A percentile compares a stretch with the other conserved stretches of the same genome.
These are phyloP conservation scores for Tyrannus savana DNA, from an alignment of 2,113 vertebrate species.

Conservation along the genomic window DNA sequence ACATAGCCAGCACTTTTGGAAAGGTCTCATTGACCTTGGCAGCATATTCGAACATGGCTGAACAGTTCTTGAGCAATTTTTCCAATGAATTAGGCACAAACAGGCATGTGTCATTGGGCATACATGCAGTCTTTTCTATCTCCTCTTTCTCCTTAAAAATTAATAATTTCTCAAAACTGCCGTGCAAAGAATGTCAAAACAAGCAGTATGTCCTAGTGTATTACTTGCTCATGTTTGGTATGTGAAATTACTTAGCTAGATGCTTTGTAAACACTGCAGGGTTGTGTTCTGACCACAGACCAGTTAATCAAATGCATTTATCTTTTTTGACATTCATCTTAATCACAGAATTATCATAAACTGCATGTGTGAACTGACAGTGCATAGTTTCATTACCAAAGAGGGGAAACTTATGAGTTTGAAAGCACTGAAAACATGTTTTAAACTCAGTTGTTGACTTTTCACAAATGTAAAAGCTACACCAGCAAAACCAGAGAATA, in stretches of 20 bases:
- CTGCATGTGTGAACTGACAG: neutral
- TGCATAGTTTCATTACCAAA: neutral
- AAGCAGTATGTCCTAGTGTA: neutral
- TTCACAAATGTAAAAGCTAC: neutral
- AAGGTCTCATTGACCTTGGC: slow-evolving; percentile 14
- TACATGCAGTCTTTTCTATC: neutral
- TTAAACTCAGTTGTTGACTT: neutral
- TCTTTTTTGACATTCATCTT: neutral
- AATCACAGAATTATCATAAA: neutral
- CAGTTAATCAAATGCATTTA: neutral
- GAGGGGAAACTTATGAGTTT: neutral
- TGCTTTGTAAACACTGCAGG: neutral
- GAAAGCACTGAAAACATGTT: neutral
- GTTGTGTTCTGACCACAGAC: neutral
- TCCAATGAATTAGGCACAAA: neutral
- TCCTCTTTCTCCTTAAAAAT: slow-evolving; percentile 47
- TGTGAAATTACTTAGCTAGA: neutral
- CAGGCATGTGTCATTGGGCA: neutral
- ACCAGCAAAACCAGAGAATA: neutral
- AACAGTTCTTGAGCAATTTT: neutral
- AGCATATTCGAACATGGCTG: neutral
- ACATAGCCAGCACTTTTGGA: neutral
- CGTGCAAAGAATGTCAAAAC: neutral
- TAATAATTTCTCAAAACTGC: slow-evolving; percentile 34
- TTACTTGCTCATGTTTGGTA: neutral